Evolutionary conservation across 37 sponge, comb jelly and placozoan genomes (phyloP), one percentile per base, ranked within the genome.

Genomic region (Eunapius fragilis): DNA sequence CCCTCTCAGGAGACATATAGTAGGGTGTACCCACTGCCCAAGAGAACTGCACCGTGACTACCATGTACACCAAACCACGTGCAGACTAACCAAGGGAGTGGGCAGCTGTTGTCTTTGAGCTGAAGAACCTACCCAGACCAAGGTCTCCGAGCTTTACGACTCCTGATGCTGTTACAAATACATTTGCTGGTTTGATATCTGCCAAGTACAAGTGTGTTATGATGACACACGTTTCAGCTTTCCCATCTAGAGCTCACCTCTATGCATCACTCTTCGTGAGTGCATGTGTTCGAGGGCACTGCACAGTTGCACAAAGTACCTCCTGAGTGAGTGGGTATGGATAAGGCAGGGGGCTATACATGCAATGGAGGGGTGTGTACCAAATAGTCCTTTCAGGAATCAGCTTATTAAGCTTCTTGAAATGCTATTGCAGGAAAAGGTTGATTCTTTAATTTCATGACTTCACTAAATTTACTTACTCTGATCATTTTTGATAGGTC

Each of bases 101-200:
- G 22, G 96, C 98, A 71, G 96, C 99, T 32, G 94, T 93, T 13
- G 99, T 99, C 80, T 97, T 93, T 31, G 99, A 99, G 75, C 98
- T 95, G 85, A 99, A 99, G 88, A 92, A 99, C 19, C 99, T 72
- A 3, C 99, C 99, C 74, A 99, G 74, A 19, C 99, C 99, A 19
- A 99, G 86, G 81, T 99, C 99, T 25, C 99, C 99, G 37, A 99
- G 88, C 82, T 99, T 99, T 6, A 99, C 99, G 10, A 99, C 95
- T 25, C 95, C 99, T 19, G 88, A 85, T 32, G 90, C 98, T 4
- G 98, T 97, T 24, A 99, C 95, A 89, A 99, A 99, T 58, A 99
- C 99, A 85, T 99, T 99, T 50, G 99, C 98, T 70, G 99, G 99
- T 78, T 99, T 99, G 84, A 99, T 99, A 81, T 99, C 99, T 95